These are phyloP conservation scores for Spheniscus humboldti DNA, from an alignment of 2,797 vertebrate species.

Conservation along the genomic window DNA sequence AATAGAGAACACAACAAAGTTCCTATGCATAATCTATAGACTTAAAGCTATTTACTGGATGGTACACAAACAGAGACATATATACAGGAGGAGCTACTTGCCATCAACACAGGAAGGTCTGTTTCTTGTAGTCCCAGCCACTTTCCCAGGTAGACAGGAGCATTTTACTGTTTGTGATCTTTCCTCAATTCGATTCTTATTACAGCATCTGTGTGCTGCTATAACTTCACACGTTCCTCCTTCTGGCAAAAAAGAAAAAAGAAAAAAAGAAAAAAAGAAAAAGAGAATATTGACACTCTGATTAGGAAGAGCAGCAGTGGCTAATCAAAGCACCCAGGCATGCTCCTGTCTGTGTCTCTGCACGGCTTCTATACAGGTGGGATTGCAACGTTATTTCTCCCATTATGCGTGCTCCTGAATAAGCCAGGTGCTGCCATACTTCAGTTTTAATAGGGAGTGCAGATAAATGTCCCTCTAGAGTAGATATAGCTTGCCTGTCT, in stretches of 20 bases:
- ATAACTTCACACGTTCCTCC: slow-evolving; percentile 98
- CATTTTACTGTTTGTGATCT: slow-evolving; percentile 98
- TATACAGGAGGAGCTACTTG: slow-evolving; percentile 71
- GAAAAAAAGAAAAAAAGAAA: slow-evolving; percentile 51
- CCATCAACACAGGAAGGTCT: slow-evolving; percentile 97
- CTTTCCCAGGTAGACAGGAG: slow-evolving; percentile 97
- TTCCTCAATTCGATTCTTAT: slow-evolving; percentile 98
- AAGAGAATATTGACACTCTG: slow-evolving; percentile 52
- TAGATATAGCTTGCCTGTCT: not conserved
- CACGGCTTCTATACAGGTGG: not conserved
- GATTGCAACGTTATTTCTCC: not conserved
- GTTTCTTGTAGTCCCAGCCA: slow-evolving; percentile 96
- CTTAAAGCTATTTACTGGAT: not conserved
- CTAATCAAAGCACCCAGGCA: not conserved
- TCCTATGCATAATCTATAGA: not conserved
- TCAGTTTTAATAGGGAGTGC: not conserved
- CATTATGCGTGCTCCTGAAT: not conserved
- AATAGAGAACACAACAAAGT: not conserved
- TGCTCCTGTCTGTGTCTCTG: not conserved
- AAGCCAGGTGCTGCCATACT: not conserved
- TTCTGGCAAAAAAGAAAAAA: slow-evolving; percentile 81
- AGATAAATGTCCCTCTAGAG: not conserved
- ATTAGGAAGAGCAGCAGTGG: slow-evolving; percentile 48
- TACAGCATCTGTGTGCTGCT: slow-evolving; percentile 98
- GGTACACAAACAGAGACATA: slow-evolving; percentile 1